Conservation (phyloP, 2,888 invertebrate species). For the Lepas anatifera region DNA sequence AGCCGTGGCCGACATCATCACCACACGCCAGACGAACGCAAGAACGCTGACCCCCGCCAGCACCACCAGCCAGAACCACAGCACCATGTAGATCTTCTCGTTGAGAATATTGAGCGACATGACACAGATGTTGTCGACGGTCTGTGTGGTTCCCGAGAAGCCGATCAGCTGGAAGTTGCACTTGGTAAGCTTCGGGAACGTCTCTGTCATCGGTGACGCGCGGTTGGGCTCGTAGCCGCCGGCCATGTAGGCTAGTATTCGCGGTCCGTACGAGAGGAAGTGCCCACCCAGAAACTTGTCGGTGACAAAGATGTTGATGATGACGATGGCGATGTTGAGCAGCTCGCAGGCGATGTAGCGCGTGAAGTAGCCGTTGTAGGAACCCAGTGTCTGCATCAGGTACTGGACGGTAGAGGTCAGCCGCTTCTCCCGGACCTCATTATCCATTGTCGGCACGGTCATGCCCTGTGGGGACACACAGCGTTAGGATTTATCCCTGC, state of each 20-base stretch:
- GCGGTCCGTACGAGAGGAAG: constrained; percentile 43
- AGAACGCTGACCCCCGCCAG: neutral
- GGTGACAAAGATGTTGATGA: constrained; percentile 63
- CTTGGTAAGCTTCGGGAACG: constrained; percentile 72
- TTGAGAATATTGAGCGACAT: constrained; percentile 15
- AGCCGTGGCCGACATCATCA: constrained; percentile 9
- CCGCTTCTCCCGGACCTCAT: constrained; percentile 46
- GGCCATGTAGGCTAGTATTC: constrained; percentile 53
- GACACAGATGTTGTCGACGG: constrained; percentile 13
- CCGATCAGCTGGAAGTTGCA: constrained; percentile 53
- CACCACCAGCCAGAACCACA: constrained; percentile 16
- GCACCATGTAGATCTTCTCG: constrained; percentile 16
- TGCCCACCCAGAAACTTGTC: constrained; percentile 79
- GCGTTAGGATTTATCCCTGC: no score
- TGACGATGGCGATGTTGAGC: constrained; percentile 38
- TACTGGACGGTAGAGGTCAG: constrained; percentile 28
- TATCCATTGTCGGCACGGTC: constrained; percentile 36
- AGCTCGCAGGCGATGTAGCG: constrained; percentile 42
- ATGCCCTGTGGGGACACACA: no score
- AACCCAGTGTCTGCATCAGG: constrained; percentile 21
- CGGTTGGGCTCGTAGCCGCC: constrained; percentile 76
- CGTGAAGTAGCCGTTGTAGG: constrained; percentile 20
- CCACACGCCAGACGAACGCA: constrained; percentile 4
- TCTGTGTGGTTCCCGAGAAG: constrained; percentile 1
- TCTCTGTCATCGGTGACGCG: constrained; percentile 74